A percentile compares a stretch with the other conserved stretches of the same genome.
Evolutionary conservation across 2,113 vertebrate species (phyloP).

Genomic region (Potamarius usumacintae): DNA sequence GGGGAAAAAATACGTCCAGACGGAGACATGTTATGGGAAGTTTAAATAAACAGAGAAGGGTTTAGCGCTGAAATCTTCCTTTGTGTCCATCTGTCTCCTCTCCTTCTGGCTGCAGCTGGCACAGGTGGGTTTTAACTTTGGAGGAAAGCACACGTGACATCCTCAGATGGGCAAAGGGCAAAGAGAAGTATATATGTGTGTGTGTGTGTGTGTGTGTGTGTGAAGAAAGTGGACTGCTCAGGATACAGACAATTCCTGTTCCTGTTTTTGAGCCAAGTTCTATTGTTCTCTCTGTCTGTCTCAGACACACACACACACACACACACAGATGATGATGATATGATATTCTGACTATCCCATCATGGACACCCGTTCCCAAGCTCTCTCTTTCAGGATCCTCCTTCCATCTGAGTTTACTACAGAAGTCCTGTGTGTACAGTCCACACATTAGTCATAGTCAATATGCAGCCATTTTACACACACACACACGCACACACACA

Average conservation of each 20-base stretch:
- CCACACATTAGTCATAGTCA: constrained; percentile 19
- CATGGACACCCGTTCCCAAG: background rate
- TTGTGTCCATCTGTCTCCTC: constrained; percentile 36
- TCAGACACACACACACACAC: constrained; percentile 31
- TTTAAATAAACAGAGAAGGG: constrained; percentile 32
- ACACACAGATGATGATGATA: constrained; percentile 19
- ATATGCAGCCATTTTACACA: background rate
- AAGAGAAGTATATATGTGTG: background rate
- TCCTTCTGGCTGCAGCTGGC: constrained; percentile 34
- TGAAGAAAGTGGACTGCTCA: constrained; percentile 53
- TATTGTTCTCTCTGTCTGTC: constrained; percentile 64
- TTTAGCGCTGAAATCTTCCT: constrained; percentile 29
- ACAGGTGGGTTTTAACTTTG: constrained; percentile 44
- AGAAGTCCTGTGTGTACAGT: background rate
- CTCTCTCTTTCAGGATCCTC: background rate
- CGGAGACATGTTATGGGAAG: background rate
- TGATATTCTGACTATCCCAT: constrained; percentile 41
- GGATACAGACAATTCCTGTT: constrained; percentile 81
- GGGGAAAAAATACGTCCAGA: background rate
- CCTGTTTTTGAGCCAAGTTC: constrained; percentile 56
- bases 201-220: constrained; percentile 8
- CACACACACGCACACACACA: background rate
- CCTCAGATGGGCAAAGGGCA: constrained; percentile 13
- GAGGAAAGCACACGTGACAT: constrained; percentile 32
- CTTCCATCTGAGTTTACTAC: constrained; percentile 15